phyloP scores from a whole-genome alignment of 1,140 invertebrate species.

The Camponotus floridanus region DNA sequence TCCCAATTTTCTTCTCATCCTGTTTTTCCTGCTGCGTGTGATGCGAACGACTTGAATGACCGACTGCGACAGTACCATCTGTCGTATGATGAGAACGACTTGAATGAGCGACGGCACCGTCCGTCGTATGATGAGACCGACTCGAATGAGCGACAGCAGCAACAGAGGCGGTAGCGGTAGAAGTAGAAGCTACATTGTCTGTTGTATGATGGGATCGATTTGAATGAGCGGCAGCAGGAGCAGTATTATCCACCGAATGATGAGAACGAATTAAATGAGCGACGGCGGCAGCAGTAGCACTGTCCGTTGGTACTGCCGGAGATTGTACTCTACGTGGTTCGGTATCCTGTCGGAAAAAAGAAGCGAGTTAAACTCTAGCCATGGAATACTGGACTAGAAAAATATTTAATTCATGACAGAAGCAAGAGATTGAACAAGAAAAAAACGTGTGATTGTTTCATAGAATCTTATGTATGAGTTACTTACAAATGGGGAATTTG shows the following conservation, averaged over 20 bases:
- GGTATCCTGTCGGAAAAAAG: constrained; percentile 76
- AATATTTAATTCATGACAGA: too few relatives aligned
- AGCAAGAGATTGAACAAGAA: background rate
- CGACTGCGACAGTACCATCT: background rate
- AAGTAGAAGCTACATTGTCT: background rate
- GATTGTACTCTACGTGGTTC: constrained; percentile 83
- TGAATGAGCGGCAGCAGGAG: background rate
- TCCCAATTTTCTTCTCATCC: constrained; percentile 79
- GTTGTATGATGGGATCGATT: background rate
- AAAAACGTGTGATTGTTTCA: background rate
- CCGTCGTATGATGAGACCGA: background rate
- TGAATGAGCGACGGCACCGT: background rate
- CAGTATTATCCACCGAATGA: background rate
- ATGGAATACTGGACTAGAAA: background rate
- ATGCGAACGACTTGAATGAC: constrained; percentile 65
- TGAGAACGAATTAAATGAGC: constrained; percentile 26
- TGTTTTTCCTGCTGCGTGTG: constrained; percentile 76
- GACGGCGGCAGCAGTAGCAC: background rate
- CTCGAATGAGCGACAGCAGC: background rate
- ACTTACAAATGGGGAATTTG: constrained; percentile 87
- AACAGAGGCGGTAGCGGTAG: background rate
- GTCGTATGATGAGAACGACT: too few relatives aligned
- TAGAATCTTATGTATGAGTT: constrained; percentile 27
- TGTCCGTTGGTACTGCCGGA: constrained; percentile 77
- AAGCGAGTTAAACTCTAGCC: background rate